Conservation (phyloP, 2,797 vertebrate genomes). For the Hapalemur alaotrensis region DNA sequence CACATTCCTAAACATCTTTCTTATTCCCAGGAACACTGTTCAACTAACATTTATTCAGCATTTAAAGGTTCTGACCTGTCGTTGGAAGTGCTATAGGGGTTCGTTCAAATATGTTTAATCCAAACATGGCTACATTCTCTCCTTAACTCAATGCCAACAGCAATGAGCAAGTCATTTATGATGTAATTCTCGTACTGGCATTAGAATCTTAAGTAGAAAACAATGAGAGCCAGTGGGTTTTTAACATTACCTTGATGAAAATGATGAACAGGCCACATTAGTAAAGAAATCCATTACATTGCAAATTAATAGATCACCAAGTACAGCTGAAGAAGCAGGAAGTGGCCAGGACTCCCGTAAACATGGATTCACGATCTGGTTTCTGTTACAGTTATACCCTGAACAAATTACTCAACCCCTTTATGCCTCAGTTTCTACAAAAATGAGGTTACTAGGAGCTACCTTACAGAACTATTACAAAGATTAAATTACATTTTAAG, state of each 20-base stretch:
- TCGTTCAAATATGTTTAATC: background rate
- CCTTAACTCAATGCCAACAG: background rate
- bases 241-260: background rate
- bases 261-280: background rate
- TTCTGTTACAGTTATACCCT: background rate
- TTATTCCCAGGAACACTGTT: background rate
- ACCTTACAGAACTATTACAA: background rate
- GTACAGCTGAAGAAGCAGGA: background rate
- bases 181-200: background rate
- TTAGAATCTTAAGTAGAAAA: background rate
- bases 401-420: background rate
- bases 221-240: background rate
- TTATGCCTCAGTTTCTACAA: background rate
- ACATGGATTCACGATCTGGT: background rate
- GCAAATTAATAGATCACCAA: background rate
- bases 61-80: background rate
- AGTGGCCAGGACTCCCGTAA: background rate
- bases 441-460: background rate
- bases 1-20: constrained; percentile 17
- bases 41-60: background rate
- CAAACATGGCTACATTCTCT: background rate
- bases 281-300: background rate
- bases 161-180: background rate
- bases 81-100: background rate
- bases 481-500: background rate